Base-by-base conservation (phyloP, 2,888 invertebrate species). In the Meiosimyza decipiens region DNA sequence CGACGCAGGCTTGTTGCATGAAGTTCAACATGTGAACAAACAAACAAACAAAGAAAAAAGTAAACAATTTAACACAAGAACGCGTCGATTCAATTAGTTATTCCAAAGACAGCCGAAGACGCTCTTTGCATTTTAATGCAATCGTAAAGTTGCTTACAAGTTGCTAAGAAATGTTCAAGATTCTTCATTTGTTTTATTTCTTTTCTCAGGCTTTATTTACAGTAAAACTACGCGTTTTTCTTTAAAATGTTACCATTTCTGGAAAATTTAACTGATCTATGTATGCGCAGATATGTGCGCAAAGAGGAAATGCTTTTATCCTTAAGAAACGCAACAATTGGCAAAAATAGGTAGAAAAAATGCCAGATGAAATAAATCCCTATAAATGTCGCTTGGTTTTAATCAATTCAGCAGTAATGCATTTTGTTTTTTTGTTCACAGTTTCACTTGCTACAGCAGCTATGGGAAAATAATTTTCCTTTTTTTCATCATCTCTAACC, bases 1-100 rank as follows among this genome's bases (percentile, higher is more conserved):
- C 40, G 40, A 3, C 40, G 9, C 40, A 40, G 9, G 9, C 40
- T 7, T 40, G 40, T 40, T 40, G 40, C 40, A 6, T 40, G 6
- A 9, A 16, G 15, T n/a, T 52, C 22, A 28, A 51, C 28, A 54
- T 65, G 51, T 65, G 65, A n/a, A 16, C 52, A 49, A 18, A 65
- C 7, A 18, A 28, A 28, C 16, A 57, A 7, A n/a, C n/a, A n/a
- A n/a, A n/a, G 12, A 54, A 51, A 67, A 74, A 52, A 28, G 50
- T 72, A 74, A 76, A 76, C 64, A 57, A 68, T 77, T 75, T 72
- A 80, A 78, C 78, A 80, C 80, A 80, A 79, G 78, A 84, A 83
- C 82, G 85, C 85, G 85, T 85, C 84, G 85, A 82, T 85, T 85
- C 85, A 85, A 85, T 85, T 85, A 85, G 85, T 85, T 82, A 85